These are phyloP conservation scores for Alviniconcha marisindica DNA, from an alignment of 1,140 invertebrate genomes.

Conservation along the genomic window DNA sequence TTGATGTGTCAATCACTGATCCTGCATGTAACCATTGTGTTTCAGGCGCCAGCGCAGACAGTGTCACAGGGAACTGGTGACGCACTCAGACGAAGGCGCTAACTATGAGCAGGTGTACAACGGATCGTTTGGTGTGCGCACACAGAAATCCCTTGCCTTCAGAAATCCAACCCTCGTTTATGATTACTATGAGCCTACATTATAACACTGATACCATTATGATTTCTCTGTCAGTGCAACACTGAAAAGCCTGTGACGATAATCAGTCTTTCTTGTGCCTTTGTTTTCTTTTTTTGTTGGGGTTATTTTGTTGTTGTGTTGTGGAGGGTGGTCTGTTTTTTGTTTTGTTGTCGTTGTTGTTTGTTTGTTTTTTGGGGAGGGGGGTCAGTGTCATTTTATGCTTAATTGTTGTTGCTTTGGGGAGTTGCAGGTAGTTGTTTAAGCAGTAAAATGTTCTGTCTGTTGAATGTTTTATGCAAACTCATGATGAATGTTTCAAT, in stretches of 20 bases:
- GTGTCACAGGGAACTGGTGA: neutral
- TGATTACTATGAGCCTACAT: slow-evolving; percentile 15
- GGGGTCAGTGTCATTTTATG: neutral
- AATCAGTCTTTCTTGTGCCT: neutral
- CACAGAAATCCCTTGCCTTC: slow-evolving; percentile 42
- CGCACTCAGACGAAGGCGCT: slow-evolving; percentile 35
- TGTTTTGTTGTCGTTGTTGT: neutral
- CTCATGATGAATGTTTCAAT: too few relatives aligned
- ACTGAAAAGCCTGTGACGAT: neutral
- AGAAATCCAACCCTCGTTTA: slow-evolving; percentile 23
- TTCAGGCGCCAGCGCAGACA: slow-evolving; percentile 10
- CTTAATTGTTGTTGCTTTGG: neutral
- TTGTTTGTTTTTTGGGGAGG: neutral
- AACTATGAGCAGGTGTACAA: slow-evolving; percentile 33
- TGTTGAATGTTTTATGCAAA: neutral
- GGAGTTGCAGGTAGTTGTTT: too few relatives aligned
- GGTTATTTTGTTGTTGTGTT: neutral
- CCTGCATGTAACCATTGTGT: neutral
- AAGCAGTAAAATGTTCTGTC: too few relatives aligned
- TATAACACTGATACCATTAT: neutral
- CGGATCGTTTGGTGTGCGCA: slow-evolving; percentile 41
- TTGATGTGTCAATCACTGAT: too few relatives aligned
- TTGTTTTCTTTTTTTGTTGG: neutral
- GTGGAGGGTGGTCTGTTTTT: neutral
- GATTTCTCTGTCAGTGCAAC: neutral